Conservation (phyloP, 2,113 vertebrate genomes). For the Callopanchax toddi region DNA sequence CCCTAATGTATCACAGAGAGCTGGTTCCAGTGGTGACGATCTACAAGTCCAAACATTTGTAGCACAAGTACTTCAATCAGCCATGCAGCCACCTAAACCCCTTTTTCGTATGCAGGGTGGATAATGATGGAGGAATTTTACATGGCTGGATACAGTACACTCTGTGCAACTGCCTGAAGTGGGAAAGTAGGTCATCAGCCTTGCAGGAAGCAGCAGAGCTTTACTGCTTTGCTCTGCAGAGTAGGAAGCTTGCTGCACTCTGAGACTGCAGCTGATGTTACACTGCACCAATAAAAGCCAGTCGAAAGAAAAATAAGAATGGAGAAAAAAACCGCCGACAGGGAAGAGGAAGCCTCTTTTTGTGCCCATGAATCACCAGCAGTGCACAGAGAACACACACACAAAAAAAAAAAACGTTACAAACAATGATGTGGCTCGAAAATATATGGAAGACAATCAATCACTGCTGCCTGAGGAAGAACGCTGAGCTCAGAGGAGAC, state of each 20-base stretch:
- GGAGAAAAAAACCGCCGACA: not conserved
- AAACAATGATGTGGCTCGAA: not conserved
- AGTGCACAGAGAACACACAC: conserved; percentile 7
- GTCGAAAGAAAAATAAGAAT: conserved; percentile 8
- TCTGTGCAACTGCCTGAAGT: conserved; percentile 50
- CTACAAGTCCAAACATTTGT: conserved; percentile 4
- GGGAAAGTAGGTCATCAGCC: conserved; percentile 71
- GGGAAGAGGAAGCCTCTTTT: conserved; percentile 2
- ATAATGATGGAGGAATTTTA: conserved; percentile 53
- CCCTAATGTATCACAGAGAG: not conserved
- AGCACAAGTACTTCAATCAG: conserved; percentile 26
- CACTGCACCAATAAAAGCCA: conserved; percentile 17
- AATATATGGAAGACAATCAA: conserved; percentile 14
- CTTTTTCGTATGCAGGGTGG: conserved; percentile 25
- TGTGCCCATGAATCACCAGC: conserved; percentile 11
- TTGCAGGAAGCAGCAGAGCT: conserved; percentile 47
- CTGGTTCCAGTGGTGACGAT: conserved; percentile 11
- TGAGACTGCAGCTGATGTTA: conserved; percentile 19
- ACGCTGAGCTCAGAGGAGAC: conserved; percentile 7
- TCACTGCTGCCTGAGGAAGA: conserved; percentile 11
- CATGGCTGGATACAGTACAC: conserved; percentile 43
- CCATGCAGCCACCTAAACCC: not conserved
- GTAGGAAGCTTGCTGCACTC: conserved; percentile 33
- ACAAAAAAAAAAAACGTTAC: not conserved
- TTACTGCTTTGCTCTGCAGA: conserved; percentile 46